Base-by-base conservation (phyloP, 2,113 vertebrate species). In the Sprattus sprattus region DNA sequence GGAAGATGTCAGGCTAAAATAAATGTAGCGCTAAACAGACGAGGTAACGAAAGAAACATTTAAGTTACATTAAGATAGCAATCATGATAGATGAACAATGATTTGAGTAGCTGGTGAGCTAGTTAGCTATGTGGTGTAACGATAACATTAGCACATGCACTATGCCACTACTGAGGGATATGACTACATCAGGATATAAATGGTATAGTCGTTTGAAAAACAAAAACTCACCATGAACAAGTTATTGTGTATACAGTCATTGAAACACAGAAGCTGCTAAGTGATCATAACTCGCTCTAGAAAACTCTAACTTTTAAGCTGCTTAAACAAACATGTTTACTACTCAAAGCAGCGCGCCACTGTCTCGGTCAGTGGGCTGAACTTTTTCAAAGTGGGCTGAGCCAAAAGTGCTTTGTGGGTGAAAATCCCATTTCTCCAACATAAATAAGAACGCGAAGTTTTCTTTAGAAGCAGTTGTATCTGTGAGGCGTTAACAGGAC, bases 341-440 rank as follows among this genome's bases (percentile, higher is more conserved):
- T 11, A 39, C 71, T 78, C 28, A 78, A 78, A 39, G 32, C 28
- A 78, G 71, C 71, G 25, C 71, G 71, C 71, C 71, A 78, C 71
- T 39, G 39, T 78, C 32, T 78, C 39, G 2, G 71, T 78, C 71
- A 78, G 71, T 32, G 71, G 71, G 71, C 71, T 78, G 71, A 78
- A 32, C 71, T 15, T 78, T 67, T 78, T 78, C 32, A 4, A 9
- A 44, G 71, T 78, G 71, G 71, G 71, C 71, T 16, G 71, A 78
- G 28, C 71, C 25, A 39, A 78, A 78, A 78, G 71, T 78, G 71
- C 71, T 78, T 78, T 78, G 71, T 15, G 71, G 28, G 71, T 39
- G 28, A 78, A 78, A 28, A 32, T 78, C 54, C 54, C 6, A 20
- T 44, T 39, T 32, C 28, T 16, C 67, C 15, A 39, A 32, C 32